Evolutionary conservation across 1,140 invertebrate genomes (phyloP).

Genomic region (Heliconius melpomene): DNA sequence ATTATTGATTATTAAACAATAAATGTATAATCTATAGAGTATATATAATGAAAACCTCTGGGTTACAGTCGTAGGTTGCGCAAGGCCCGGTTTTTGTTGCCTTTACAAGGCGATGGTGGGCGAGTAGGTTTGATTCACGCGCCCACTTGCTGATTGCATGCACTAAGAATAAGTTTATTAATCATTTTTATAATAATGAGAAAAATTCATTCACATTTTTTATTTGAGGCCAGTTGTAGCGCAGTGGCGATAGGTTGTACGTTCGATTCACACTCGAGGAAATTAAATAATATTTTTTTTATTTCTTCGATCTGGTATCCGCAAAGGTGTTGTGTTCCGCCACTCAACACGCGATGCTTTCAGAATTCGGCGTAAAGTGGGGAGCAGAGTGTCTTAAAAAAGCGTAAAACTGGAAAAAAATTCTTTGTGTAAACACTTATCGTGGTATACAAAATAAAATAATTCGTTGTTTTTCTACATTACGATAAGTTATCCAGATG

Average conservation of each 20-base stretch:
- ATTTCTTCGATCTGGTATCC: too few relatives aligned
- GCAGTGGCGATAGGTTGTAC: too few relatives aligned
- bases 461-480: neutral
- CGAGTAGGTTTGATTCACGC: constrained; percentile 68
- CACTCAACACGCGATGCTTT: too few relatives aligned
- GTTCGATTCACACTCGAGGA: too few relatives aligned
- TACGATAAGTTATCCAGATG: neutral
- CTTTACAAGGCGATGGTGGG: constrained; percentile 67
- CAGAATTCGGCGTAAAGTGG: too few relatives aligned
- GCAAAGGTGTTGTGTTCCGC: too few relatives aligned
- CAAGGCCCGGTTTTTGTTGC: constrained; percentile 61
- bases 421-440: neutral
- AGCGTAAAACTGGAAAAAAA: too few relatives aligned
- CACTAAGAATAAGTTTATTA: constrained; percentile 54
- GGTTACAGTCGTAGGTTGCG: constrained; percentile 59
- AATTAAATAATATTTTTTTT: too few relatives aligned
- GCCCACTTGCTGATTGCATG: constrained; percentile 63
- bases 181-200: constrained; percentile 38
- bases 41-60: constrained; percentile 17
- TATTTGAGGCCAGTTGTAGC: too few relatives aligned
- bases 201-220: constrained; percentile 15
- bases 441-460: neutral
- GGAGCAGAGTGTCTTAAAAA: too few relatives aligned
- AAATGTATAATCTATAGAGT: neutral
- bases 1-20: constrained; percentile 22